phyloP scores from a whole-genome alignment of 2,888 invertebrate species.

The Elysia crispata region DNA sequence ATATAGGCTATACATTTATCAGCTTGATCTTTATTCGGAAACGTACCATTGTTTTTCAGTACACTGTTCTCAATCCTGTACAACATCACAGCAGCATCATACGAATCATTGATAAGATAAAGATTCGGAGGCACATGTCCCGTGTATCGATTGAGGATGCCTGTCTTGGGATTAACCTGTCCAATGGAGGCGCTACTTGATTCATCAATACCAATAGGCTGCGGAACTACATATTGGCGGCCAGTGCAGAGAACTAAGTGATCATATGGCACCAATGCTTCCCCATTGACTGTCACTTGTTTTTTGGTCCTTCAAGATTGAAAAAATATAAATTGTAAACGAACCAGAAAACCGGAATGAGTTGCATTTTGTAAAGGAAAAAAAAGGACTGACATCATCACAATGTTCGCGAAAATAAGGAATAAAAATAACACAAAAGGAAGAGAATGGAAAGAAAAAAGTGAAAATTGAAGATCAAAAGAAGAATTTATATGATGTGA shows the following conservation, averaged over 20 bases:
- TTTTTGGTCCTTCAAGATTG: slow-evolving; percentile 70
- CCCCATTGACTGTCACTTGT: slow-evolving; percentile 71
- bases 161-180: not conserved
- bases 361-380: too few relatives aligned
- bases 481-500: too few relatives aligned
- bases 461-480: too few relatives aligned
- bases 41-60: slow-evolving; percentile 64
- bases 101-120: slow-evolving; percentile 74
- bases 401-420: too few relatives aligned
- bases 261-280: slow-evolving; percentile 75
- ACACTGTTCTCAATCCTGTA: slow-evolving; percentile 71
- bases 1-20: not conserved
- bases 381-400: too few relatives aligned
- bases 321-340: not conserved
- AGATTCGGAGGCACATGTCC: slow-evolving; percentile 71
- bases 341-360: too few relatives aligned
- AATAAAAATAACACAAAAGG: too few relatives aligned
- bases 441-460: too few relatives aligned
- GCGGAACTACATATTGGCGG: slow-evolving; percentile 73
- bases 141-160: slow-evolving; percentile 52
- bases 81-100: slow-evolving; percentile 73
- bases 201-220: slow-evolving; percentile 70
- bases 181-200: slow-evolving; percentile 53
- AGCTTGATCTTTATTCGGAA: not conserved
- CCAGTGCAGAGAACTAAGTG: slow-evolving; percentile 76